Evolutionary conservation across 2,888 invertebrate species (phyloP), one percentile per base, ranked within the genome.

Genomic region (Lasiommata megera): DNA sequence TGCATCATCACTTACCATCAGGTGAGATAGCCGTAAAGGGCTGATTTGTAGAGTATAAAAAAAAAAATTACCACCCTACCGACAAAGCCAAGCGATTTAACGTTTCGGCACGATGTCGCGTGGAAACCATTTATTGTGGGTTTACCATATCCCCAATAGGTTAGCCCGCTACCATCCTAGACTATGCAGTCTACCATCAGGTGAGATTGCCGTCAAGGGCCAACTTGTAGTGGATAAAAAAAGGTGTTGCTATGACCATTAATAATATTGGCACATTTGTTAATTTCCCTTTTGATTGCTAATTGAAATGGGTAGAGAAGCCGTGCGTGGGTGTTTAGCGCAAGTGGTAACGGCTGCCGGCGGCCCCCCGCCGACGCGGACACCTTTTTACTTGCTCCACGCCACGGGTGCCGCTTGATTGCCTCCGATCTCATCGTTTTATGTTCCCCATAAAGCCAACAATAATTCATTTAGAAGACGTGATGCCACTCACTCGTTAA

Each of bases 401-500:
- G 73, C 89, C 73, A 79, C 89, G 88, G 89, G 90, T 84, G 88
- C 82, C 85, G 84, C 79, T 77, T 89, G 89, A 90, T 90, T 90
- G 89, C 89, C 82, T 88, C 83, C 85, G 87, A 86, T 84, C 86
- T 88, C 88, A 87, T 88, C 89, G 85, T 84, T 88, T 88, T 88
- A 88, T 87, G 81, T 83, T 83, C 86, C 77, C 79, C 86, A 88
- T 88, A 89, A 90, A 88, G 86, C 88, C 88, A 86, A 88, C 88
- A 88, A 89, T 89, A 86, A 89, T 88, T 89, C 89, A 90, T 90
- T 88, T 89, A 88, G 87, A 84, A 83, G 82, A 89, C 88, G 88
- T 89, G 89, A 88, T 80, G 89, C 88, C 88, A 88, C 87, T 88
- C 86, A 87, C 78, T 88, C 82, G 86, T 83, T 88, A 85, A 88